Base-by-base conservation (phyloP, 2,888 invertebrate genomes). In the Bombyx huttoni region DNA sequence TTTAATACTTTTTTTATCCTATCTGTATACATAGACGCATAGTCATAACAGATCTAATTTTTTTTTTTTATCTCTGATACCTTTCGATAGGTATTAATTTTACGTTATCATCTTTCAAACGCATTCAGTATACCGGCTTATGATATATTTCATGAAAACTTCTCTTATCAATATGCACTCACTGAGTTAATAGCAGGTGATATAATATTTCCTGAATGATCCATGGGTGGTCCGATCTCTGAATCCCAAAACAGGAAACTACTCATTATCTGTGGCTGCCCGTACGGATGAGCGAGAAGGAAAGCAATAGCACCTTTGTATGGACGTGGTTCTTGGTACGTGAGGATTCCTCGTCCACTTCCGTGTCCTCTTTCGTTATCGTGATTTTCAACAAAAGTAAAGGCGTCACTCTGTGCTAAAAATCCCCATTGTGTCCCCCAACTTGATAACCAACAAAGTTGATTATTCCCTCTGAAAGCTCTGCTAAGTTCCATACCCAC, bases 301-400 rank as follows among this genome's bases (percentile, higher is more conserved):
- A 96, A 97, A 0, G 95, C 95, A 1, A 92, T 92, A 0, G 96
- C 97, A 88, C 90, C 88, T 59, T 91, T 94, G 73, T 95, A 95
- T n/a, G 88, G 83, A 55, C 89, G 90, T 0, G 92, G 56, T 0
- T 89, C 73, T 65, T 94, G 94, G 74, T 92, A 91, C 0, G 91
- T 93, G 12, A 93, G 78, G 13, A 92, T 80, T 13, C 76, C 80
- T 3, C 89, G 89, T 0, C 87, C 89, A 6, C 87, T 89, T 0
- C 89, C 91, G 53, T 91, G 90, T 6, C 91, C 92, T 65, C 95
- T 89, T 60, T 95, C 94, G 62, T 93, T 94, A 72, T 96, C 96
- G 67, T 96, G 96, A 76, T 96, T 96, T 65, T 95, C 95, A 33
- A 95, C 89, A 68, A 95, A 95, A 1, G 92, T 91, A 0, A 95